phyloP scores from a whole-genome alignment of 2,113 vertebrate species.

The Typhlomys cinereus region DNA sequence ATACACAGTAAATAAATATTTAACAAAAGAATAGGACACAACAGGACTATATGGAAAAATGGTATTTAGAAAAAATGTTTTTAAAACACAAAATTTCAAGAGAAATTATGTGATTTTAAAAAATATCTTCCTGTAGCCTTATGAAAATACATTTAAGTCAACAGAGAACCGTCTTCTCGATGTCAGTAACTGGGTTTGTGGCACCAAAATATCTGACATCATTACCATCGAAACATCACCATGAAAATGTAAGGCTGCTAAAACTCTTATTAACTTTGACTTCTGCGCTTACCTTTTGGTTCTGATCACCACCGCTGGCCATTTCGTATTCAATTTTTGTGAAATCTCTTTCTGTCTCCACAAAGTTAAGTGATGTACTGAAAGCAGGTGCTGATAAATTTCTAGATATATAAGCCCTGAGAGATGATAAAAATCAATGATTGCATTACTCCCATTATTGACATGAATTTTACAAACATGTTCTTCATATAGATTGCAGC shows the following conservation, averaged over 20 bases:
- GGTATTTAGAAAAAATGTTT: not conserved
- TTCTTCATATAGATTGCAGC: not conserved
- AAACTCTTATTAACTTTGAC: not conserved
- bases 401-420: conserved; percentile 58
- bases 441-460: not conserved
- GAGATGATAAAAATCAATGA: not conserved
- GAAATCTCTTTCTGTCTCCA: conserved; percentile 66
- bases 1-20: too few species aligned
- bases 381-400: conserved; percentile 64
- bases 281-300: conserved; percentile 73
- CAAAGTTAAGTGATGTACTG: conserved; percentile 70
- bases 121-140: not conserved
- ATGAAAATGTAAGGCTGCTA: not conserved
- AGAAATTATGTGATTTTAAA: not conserved
- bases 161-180: not conserved
- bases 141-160: not conserved
- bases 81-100: conserved; percentile 3
- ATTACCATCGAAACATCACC: not conserved
- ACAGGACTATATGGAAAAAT: not conserved
- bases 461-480: not conserved
- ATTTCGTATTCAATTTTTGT: conserved; percentile 57
- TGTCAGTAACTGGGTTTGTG: not conserved
- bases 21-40: too few species aligned
- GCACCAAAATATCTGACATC: not conserved
- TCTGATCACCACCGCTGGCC: conserved; percentile 56